Base-by-base conservation (phyloP, 2,888 invertebrate species). In the Agrotis ipsilon region DNA sequence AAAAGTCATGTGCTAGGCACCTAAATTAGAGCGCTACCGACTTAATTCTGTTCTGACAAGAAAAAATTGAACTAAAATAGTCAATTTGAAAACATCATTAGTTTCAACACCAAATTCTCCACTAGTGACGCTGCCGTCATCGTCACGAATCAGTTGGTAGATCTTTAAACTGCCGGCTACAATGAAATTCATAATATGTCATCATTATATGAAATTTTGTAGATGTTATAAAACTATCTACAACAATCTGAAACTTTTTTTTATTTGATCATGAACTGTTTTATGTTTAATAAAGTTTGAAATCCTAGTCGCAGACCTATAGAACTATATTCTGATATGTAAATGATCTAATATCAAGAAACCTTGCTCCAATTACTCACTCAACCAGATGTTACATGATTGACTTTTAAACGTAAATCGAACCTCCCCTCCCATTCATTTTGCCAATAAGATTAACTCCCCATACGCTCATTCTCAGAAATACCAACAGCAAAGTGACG, bases 391-490 rank as follows among this genome's bases (percentile, higher is more conserved):
- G 24, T 57, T 65, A 46, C 65, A 11, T 46, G 72, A 63, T 63
- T 72, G 45, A 43, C 57, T 66, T 65, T 18, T 24, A 24, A 61
- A 39, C 69, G 52, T 71, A 62, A 74, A 66, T 58, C 24, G 57
- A 66, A 66, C 39, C 1, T 51, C 46, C 45, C n/a, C n/a, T n/a
- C n/a, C 24, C 14, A 43, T 66, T 46, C n/a, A 13, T 21, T 58
- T n/a, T 27, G 16, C 13, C 57, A 39, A 73, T 73, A 51, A 65
- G 45, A 73, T 46, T 46, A 73, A 75, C 60, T 51, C n/a, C 24
- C 27, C 19, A 13, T 48, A 48, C 14, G 39, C 27, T 57, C 3
- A 19, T 51, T 61, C 46, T 1, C 51, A 52, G 58, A 52, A 71
- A 77, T 9, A 18, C n/a, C 51, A 57, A 45, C 52, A 55, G 11